phyloP scores from a whole-genome alignment of 2,797 vertebrate species.

The Antrozous pallidus region DNA sequence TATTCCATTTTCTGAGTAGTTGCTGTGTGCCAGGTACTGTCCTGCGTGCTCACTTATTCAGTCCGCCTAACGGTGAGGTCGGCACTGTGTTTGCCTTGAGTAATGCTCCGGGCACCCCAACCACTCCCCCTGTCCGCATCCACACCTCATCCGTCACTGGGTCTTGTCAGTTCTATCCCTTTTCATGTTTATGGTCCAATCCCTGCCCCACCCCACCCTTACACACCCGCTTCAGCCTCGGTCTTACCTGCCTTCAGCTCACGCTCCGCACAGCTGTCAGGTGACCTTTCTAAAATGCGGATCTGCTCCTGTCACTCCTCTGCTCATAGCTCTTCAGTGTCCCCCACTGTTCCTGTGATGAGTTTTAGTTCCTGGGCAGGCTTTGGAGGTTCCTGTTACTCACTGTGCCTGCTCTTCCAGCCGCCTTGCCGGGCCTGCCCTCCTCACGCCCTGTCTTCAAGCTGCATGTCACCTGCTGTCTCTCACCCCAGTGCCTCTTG shows the following conservation, averaged over 20 bases:
- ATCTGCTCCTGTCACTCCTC: rapidly evolving
- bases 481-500: neutral
- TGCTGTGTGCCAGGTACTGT: neutral
- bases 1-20: neutral
- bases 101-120: neutral
- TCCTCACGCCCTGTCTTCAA: neutral
- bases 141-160: neutral
- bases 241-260: neutral
- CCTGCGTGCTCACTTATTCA: neutral
- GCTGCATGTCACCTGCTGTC: neutral
- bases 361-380: neutral
- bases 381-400: neutral
- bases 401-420: neutral
- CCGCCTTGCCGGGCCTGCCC: neutral
- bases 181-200: neutral
- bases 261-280: neutral
- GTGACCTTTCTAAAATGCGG: neutral
- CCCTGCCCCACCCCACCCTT: rapidly evolving
- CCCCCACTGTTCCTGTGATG: neutral
- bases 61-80: neutral
- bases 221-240: neutral
- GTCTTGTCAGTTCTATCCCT: neutral
- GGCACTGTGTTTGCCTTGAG: neutral
- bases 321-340: neutral
- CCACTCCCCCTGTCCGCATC: too few relatives aligned